Evolutionary conservation across 2,113 vertebrate genomes (phyloP).

Genomic region (Bolborhynchus lineola): DNA sequence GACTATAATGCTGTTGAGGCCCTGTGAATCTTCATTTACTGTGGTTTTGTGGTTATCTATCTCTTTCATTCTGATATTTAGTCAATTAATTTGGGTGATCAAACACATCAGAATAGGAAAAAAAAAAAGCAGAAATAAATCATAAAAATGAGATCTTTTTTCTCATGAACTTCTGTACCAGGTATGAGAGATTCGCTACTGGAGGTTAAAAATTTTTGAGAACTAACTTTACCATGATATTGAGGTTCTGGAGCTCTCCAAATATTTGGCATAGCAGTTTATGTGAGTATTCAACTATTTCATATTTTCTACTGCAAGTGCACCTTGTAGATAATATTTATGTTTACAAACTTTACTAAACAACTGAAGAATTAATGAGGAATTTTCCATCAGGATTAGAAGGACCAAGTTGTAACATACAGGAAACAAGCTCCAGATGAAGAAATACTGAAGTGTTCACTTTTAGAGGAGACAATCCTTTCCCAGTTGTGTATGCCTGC

Average conservation of each 20-base stretch:
- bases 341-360: constrained; percentile 1
- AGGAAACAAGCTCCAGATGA: not conserved
- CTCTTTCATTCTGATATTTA: not conserved
- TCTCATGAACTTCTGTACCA: not conserved
- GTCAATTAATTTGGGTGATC: not conserved
- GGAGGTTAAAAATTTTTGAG: not conserved
- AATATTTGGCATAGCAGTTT: not conserved
- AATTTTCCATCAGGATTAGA: constrained; percentile 6
- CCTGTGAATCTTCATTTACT: not conserved
- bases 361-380: not conserved
- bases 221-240: not conserved
- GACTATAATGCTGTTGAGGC: not conserved
- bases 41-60: not conserved
- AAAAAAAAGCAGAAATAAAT: not conserved
- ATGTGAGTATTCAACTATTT: not conserved
- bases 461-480: not conserved
- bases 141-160: not conserved
- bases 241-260: not conserved
- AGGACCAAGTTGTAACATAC: not conserved
- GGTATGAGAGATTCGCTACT: not conserved
- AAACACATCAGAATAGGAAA: not conserved
- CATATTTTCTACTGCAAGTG: not conserved
- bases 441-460: constrained; percentile 36
- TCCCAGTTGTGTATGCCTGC: not conserved
- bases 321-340: not conserved